Percentiles rank a stretch among this genome's conserved stretches.
Evolutionary conservation across 1,140 invertebrate species (phyloP).

Genomic region (Cotesia chilonis): DNA sequence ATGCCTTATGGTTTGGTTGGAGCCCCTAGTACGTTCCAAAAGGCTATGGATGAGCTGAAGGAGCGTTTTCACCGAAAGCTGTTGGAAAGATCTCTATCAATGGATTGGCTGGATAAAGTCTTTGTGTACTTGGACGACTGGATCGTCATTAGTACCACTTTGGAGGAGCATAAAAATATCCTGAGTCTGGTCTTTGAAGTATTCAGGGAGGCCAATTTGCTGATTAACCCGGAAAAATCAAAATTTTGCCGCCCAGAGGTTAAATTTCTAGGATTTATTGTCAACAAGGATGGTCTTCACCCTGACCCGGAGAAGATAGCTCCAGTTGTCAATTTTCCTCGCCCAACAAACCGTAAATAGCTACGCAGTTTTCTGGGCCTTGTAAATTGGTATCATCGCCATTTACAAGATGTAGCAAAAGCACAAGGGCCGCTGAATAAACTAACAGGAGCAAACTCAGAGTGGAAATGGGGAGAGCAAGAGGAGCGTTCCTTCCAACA

Average conservation of each 20-base stretch:
- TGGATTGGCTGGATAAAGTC: neutral
- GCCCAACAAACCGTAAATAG: conserved; percentile 10
- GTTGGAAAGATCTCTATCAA: too few relatives aligned
- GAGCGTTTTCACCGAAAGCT: too few relatives aligned
- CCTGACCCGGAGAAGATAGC: conserved; percentile 10
- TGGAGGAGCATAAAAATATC: conserved; percentile 9
- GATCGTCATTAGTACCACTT: neutral
- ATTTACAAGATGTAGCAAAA: too few relatives aligned
- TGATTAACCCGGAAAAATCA: conserved; percentile 5
- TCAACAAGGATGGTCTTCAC: neutral
- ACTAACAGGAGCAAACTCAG: conserved; percentile 24
- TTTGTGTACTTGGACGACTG: conserved; percentile 28
- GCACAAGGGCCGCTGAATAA: too few relatives aligned
- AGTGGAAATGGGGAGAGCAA: conserved; percentile 31
- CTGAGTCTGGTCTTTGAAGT: conserved; percentile 8
- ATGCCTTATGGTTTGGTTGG: too few relatives aligned
- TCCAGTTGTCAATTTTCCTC: neutral
- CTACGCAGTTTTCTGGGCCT: neutral
- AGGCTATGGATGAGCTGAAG: too few relatives aligned
- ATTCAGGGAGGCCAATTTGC: neutral
- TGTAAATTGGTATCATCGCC: too few relatives aligned
- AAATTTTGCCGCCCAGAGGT: neutral
- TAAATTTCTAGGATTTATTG: conserved; percentile 12
- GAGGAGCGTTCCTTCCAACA: conserved; percentile 17
- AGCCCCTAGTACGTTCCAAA: too few relatives aligned